Percentiles rank a stretch among this genome's conserved stretches.
These are phyloP conservation scores for Alcedo atthis DNA, from an alignment of 2,797 vertebrate species.

Conservation along the genomic window DNA sequence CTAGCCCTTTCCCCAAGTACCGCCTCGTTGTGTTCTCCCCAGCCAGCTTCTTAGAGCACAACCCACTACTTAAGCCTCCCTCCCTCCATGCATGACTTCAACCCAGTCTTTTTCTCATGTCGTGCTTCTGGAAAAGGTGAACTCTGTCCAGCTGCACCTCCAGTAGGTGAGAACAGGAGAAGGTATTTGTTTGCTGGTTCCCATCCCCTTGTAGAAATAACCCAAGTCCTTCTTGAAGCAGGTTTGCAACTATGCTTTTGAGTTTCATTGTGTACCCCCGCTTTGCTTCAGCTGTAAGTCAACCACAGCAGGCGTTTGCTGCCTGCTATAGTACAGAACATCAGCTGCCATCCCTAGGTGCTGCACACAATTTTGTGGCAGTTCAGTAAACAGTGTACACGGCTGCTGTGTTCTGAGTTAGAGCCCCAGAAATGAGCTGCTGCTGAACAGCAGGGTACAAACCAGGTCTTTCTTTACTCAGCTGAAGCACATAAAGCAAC, in stretches of 20 bases:
- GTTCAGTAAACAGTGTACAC: background rate
- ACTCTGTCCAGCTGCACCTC: background rate
- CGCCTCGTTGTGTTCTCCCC: background rate
- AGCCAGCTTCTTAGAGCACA: background rate
- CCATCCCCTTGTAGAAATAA: background rate
- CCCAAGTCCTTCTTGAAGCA: background rate
- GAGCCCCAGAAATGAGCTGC: slow-evolving; percentile 6
- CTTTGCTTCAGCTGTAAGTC: background rate
- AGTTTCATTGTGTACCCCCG: background rate
- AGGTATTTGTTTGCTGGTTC: background rate
- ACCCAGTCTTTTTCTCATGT: background rate
- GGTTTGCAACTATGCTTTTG: background rate
- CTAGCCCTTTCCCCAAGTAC: background rate
- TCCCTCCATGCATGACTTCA: background rate
- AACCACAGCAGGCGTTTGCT: background rate
- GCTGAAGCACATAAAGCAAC: background rate
- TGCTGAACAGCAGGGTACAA: background rate
- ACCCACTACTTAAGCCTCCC: background rate
- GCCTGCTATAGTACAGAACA: background rate
- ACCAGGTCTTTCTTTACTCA: background rate
- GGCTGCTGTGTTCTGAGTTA: background rate
- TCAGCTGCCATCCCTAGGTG: background rate
- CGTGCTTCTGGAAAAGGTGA: background rate
- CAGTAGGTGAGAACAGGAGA: background rate
- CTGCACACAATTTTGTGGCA: background rate